Percentiles rank a stretch among this genome's conserved stretches.
Evolutionary conservation across 1,140 invertebrate genomes (phyloP).

Genomic region (Diploscapter pachys): DNA sequence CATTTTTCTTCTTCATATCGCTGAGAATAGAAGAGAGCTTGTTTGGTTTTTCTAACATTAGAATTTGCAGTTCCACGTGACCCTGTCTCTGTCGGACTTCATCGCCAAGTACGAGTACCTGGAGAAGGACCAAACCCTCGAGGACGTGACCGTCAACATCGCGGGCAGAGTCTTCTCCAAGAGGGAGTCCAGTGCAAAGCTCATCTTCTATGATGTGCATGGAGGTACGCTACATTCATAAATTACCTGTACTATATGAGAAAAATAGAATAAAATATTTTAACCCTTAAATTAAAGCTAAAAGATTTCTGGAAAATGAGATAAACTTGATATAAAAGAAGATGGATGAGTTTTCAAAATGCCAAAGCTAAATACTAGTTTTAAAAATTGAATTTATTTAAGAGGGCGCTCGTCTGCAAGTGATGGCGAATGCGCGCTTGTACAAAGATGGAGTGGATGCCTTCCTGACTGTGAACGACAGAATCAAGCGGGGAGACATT

Average conservation of each 20-base stretch:
- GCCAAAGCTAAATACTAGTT: too few species aligned
- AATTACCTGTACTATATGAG: too few species aligned
- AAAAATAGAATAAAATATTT: too few species aligned
- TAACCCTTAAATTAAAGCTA: too few species aligned
- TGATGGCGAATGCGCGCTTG: conserved; percentile 75
- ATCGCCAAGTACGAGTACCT: conserved; percentile 77
- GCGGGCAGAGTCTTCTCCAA: conserved; percentile 89
- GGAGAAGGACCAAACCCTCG: conserved; percentile 74
- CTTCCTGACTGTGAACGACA: conserved; percentile 76
- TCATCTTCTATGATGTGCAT: conserved; percentile 93
- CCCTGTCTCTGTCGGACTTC: conserved; percentile 81
- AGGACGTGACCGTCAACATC: conserved; percentile 72
- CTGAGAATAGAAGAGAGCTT: too few species aligned
- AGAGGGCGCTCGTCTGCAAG: conserved; percentile 74
- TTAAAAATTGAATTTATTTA: too few species aligned
- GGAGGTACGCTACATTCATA: conserved; percentile 60
- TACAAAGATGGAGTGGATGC: conserved; percentile 66
- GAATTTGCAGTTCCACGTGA: conserved; percentile 76
- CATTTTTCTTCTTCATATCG: too few species aligned
- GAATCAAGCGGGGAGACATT: conserved; percentile 88
- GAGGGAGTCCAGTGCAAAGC: conserved; percentile 84
- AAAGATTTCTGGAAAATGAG: too few species aligned
- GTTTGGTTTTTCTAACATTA: too few species aligned
- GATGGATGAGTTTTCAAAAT: too few species aligned
- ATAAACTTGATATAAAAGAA: too few species aligned